phyloP scores from a whole-genome alignment of 2,797 vertebrate genomes.

The Tauraco hartlaubi region DNA sequence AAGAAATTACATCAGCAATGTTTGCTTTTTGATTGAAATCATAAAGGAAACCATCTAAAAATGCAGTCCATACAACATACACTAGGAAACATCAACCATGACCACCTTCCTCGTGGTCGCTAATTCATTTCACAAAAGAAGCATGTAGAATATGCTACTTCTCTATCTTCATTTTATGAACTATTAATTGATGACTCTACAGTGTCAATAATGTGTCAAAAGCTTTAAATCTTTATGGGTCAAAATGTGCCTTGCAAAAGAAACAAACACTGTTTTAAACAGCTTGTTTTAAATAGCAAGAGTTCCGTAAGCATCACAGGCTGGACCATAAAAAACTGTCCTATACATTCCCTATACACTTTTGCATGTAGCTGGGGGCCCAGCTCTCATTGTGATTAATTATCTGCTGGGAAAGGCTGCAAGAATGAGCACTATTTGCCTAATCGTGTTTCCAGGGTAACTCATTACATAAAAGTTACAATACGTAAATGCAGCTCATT shows the following conservation, averaged over 20 bases:
- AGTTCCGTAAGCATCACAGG: background rate
- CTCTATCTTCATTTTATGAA: background rate
- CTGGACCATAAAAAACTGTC: background rate
- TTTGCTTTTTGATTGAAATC: background rate
- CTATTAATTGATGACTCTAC: background rate
- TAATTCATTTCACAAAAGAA: background rate
- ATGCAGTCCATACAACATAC: background rate
- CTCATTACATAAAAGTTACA: slow-evolving; percentile 62
- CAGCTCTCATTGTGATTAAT: slow-evolving; percentile 63
- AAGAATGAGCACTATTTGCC: slow-evolving; percentile 49
- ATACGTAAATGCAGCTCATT: slow-evolving; percentile 50
- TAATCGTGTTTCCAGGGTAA: slow-evolving; percentile 71
- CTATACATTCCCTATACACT: background rate
- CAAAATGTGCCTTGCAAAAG: background rate
- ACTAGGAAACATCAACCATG: background rate
- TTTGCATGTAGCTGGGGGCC: slow-evolving; percentile 49
- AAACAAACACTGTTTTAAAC: background rate
- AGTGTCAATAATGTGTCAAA: background rate
- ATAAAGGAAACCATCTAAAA: background rate
- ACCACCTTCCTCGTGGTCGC: background rate
- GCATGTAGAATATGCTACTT: background rate
- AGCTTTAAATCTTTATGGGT: background rate
- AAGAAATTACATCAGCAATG: background rate
- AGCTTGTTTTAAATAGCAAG: background rate
- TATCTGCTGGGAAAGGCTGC: slow-evolving; percentile 58